Evolutionary conservation across 64 coral and sea anemone species (phyloP).

Genomic region (Trachythela sp.): DNA sequence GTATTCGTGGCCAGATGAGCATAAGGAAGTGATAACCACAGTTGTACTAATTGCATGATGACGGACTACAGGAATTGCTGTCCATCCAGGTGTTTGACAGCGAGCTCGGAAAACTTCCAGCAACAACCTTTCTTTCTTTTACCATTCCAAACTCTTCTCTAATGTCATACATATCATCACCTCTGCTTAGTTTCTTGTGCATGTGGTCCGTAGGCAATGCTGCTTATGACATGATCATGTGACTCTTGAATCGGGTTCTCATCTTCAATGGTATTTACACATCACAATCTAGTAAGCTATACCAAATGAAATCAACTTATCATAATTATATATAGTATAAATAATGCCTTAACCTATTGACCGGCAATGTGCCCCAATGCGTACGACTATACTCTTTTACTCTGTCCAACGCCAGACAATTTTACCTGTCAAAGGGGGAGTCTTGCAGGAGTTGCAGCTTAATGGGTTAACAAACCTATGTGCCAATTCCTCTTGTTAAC

Average conservation of each 20-base stretch:
- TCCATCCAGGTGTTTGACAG: not conserved
- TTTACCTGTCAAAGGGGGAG: no score
- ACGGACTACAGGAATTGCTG: not conserved
- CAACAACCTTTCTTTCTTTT: not conserved
- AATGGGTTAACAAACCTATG: no score
- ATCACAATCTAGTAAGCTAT: not conserved
- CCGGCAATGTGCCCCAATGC: no score
- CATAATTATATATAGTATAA: not conserved
- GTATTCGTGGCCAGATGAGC: conserved; percentile 15
- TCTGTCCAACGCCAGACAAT: no score
- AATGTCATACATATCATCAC: not conserved
- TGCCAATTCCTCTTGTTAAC: no score
- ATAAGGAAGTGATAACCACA: conserved; percentile 25
- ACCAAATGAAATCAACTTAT: not conserved
- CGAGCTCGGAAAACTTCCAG: not conserved
- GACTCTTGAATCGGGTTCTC: no score
- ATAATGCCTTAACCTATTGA: no score
- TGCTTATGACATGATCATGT: not conserved
- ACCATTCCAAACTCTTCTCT: not conserved
- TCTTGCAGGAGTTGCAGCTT: no score
- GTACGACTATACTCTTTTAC: no score
- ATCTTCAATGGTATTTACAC: not conserved
- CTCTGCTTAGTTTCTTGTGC: not conserved
- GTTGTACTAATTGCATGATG: conserved; percentile 27
- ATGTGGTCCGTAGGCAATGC: not conserved